These are phyloP conservation scores for Listronotus oregonensis DNA, from an alignment of 1,140 invertebrate genomes.

Conservation along the genomic window DNA sequence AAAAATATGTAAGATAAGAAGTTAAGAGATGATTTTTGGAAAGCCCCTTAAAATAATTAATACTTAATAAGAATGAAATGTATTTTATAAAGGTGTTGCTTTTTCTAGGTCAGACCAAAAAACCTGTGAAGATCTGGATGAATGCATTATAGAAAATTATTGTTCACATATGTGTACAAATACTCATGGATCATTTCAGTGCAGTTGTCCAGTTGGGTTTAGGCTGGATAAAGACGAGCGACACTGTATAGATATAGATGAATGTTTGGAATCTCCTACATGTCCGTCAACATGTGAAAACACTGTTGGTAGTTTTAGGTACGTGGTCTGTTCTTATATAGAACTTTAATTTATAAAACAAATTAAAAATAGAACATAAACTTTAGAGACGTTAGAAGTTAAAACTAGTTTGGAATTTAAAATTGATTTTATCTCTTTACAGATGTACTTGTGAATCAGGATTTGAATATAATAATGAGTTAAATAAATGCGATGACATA, in stretches of 20 bases:
- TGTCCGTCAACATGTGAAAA: constrained; percentile 62
- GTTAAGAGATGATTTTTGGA: no score
- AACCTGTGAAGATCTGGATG: constrained; percentile 74
- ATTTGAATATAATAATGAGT: constrained; percentile 45
- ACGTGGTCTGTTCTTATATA: no score
- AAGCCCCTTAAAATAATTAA: no score
- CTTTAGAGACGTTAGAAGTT: no score
- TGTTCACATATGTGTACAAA: constrained; percentile 70
- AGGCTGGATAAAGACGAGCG: constrained; percentile 50
- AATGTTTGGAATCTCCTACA: constrained; percentile 71
- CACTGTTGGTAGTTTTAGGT: constrained; percentile 64
- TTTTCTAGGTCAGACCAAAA: constrained; percentile 53
- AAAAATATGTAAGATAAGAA: no score
- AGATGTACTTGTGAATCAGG: constrained; percentile 62
- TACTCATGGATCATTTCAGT: constrained; percentile 65
- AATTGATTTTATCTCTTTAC: no score
- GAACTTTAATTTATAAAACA: no score
- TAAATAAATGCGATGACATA: constrained; percentile 65
- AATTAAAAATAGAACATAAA: no score
- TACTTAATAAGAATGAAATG: no score
- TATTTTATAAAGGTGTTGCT: neutral
- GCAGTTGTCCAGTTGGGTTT: constrained; percentile 63
- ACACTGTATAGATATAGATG: constrained; percentile 70
- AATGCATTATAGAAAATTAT: constrained; percentile 67
- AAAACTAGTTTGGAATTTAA: no score